Evolutionary conservation across 2,797 vertebrate species (phyloP).

Genomic region (Periparus ater): DNA sequence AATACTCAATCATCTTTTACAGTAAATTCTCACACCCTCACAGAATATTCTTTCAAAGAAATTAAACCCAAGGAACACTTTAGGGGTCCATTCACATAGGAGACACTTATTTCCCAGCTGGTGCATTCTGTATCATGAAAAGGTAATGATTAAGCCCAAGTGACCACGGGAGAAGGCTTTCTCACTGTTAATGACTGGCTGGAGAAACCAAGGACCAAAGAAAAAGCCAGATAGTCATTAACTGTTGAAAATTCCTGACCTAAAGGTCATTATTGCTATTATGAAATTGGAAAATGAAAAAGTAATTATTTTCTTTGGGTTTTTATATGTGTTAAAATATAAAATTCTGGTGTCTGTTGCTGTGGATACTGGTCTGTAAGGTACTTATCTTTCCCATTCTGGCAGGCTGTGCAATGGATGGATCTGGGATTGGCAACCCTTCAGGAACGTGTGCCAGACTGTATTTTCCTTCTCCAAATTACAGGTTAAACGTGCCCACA

Average conservation of each 20-base stretch:
- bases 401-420: neutral
- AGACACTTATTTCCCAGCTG: constrained; percentile 57
- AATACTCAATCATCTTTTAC: constrained; percentile 24
- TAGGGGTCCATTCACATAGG: neutral
- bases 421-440: constrained; percentile 34
- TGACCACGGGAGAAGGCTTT: constrained; percentile 44
- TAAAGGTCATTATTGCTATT: constrained; percentile 61
- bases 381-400: constrained; percentile 41
- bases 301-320: constrained; percentile 68
- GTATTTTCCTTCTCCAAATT: constrained; percentile 54
- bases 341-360: constrained; percentile 67
- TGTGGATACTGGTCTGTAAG: constrained; percentile 70
- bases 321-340: constrained; percentile 69
- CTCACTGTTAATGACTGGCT: constrained; percentile 61
- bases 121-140: constrained; percentile 22
- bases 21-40: neutral
- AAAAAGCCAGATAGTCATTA: constrained; percentile 67
- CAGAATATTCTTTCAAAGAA: constrained; percentile 39
- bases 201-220: constrained; percentile 23
- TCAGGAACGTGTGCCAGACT: constrained; percentile 26
- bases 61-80: constrained; percentile 19
- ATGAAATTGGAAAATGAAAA: constrained; percentile 72
- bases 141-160: constrained; percentile 43
- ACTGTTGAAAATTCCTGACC: constrained; percentile 71
- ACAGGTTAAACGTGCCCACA: constrained; percentile 46